A percentile compares a stretch with the other conserved stretches of the same genome.
Conservation (phyloP, 2,113 vertebrate species). For the Psilopogon haemacephalus region DNA sequence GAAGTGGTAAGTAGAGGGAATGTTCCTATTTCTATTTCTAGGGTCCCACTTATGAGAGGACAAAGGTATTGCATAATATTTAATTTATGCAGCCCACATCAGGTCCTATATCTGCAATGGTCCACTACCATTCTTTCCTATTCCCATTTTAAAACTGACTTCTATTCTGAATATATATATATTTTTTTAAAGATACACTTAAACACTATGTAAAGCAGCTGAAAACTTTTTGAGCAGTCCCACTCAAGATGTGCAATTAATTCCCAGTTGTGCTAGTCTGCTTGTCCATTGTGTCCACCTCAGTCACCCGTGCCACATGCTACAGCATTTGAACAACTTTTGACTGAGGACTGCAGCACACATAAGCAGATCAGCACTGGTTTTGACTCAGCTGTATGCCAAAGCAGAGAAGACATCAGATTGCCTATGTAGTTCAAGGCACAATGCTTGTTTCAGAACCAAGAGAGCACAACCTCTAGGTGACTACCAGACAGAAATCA, state of each 20-base stretch:
- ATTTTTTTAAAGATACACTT: background rate
- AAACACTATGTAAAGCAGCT: background rate
- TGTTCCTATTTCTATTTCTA: background rate
- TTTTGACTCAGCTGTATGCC: background rate
- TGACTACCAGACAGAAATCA: background rate
- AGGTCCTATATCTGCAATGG: background rate
- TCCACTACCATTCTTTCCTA: background rate
- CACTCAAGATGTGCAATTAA: background rate
- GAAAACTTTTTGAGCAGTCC: background rate
- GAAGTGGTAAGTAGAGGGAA: background rate
- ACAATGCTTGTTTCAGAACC: background rate
- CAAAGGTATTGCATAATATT: background rate
- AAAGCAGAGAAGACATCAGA: background rate
- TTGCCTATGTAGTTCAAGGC: background rate
- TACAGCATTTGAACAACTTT: background rate
- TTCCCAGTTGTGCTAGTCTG: background rate
- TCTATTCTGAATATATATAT: background rate
- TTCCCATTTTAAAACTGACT: background rate
- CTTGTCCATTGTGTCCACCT: background rate
- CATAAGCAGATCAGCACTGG: accelerated
- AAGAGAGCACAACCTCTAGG: background rate
- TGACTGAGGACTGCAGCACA: background rate
- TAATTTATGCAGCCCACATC: background rate
- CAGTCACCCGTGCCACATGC: background rate
- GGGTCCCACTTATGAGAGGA: background rate